phyloP scores from a whole-genome alignment of 1,140 invertebrate species.

The Diabrotica virgifera region DNA sequence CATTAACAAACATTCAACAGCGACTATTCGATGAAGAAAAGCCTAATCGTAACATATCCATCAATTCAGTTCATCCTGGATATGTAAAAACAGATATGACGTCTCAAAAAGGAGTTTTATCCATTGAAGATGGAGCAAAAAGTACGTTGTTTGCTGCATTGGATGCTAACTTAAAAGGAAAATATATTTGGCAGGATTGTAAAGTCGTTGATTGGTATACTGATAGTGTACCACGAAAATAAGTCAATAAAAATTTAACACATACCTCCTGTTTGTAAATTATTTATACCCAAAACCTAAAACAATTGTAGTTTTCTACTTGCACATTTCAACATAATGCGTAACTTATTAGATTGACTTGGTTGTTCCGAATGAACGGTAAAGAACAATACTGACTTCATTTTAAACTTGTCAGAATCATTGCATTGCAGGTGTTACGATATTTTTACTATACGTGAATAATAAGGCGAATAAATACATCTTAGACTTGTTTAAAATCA shows the following conservation, averaged over 20 bases:
- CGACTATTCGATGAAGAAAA: slow-evolving; percentile 52
- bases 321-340: no score
- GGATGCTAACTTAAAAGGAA: slow-evolving; percentile 46
- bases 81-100: slow-evolving; percentile 11
- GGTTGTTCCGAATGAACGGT: no score
- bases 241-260: not conserved
- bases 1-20: slow-evolving; percentile 62
- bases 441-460: no score
- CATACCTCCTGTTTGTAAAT: no score
- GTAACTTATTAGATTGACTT: no score
- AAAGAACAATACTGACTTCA: no score
- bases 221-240: not conserved
- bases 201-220: slow-evolving; percentile 44
- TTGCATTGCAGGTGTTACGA: no score
- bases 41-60: slow-evolving; percentile 53
- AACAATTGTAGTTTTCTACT: no score
- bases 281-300: no score
- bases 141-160: slow-evolving; percentile 47
- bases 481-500: no score
- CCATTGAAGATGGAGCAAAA: slow-evolving; percentile 59
- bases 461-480: no score
- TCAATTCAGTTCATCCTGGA: slow-evolving; percentile 61
- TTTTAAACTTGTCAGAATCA: no score
- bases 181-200: slow-evolving; percentile 48
- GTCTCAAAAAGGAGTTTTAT: slow-evolving; percentile 57